Evolutionary conservation across 1,140 invertebrate species (phyloP).

Genomic region (Cepaea nemoralis): DNA sequence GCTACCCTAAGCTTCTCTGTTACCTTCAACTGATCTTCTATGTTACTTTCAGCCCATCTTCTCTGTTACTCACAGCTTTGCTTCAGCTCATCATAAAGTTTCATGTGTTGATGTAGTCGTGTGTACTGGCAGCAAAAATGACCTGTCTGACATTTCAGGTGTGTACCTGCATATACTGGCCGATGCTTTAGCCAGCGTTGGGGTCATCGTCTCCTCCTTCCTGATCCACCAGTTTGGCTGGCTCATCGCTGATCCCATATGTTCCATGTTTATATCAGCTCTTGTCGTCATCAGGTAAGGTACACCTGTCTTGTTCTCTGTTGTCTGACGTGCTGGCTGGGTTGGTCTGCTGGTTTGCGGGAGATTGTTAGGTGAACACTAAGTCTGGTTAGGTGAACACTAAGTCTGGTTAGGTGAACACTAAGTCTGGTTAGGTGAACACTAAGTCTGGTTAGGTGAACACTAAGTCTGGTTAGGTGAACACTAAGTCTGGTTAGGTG

Average conservation of each 20-base stretch:
- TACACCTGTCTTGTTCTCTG: not conserved
- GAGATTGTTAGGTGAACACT: too few species aligned
- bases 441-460: too few species aligned
- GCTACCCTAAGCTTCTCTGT: not conserved
- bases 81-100: too few species aligned
- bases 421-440: too few species aligned
- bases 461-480: too few species aligned
- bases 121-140: not conserved
- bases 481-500: too few species aligned
- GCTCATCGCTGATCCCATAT: slow-evolving; percentile 77
- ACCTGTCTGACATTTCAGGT: slow-evolving; percentile 68
- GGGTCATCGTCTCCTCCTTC: slow-evolving; percentile 77
- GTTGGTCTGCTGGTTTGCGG: too few species aligned
- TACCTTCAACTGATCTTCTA: not conserved
- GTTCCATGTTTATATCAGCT: slow-evolving; percentile 76
- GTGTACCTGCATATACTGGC: slow-evolving; percentile 79
- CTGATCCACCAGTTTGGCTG: slow-evolving; percentile 76
- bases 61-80: not conserved
- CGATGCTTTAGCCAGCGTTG: slow-evolving; percentile 78
- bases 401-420: too few species aligned
- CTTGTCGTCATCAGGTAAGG: slow-evolving; percentile 73
- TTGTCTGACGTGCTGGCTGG: too few species aligned
- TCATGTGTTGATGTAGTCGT: not conserved
- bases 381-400: too few species aligned
- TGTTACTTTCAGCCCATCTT: not conserved